These are phyloP conservation scores for Pammene fasciana DNA, from an alignment of 2,888 invertebrate genomes.

Conservation along the genomic window DNA sequence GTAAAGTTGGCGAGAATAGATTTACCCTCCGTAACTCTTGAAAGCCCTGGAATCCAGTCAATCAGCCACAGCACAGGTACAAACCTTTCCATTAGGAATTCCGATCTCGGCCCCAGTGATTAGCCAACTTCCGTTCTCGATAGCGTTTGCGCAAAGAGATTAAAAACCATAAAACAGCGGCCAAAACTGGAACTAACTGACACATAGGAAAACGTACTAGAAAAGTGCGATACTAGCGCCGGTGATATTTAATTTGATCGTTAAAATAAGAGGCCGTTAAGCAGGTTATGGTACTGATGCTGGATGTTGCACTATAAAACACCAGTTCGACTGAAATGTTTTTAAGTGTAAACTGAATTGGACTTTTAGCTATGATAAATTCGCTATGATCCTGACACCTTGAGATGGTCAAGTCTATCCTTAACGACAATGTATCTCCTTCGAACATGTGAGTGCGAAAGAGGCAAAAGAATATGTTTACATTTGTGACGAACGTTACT, in stretches of 20 bases:
- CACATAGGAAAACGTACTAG: background rate
- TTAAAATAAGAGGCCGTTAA: conserved; percentile 3
- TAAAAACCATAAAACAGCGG: conserved; percentile 2
- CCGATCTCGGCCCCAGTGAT: conserved; percentile 17
- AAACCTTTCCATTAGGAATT: conserved; percentile 16
- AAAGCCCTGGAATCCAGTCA: conserved; percentile 19
- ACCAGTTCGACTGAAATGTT: no score
- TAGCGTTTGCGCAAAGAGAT: conserved; percentile 28
- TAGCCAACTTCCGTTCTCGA: conserved; percentile 32
- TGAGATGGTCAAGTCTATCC: no score
- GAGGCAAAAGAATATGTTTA: no score
- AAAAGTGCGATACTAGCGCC: conserved; percentile 9
- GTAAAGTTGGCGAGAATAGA: no score
- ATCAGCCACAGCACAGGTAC: conserved; percentile 17
- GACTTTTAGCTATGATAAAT: no score
- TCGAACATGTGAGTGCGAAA: no score
- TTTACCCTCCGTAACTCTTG: background rate
- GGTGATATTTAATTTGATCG: background rate
- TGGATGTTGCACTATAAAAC: no score
- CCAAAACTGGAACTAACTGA: conserved; percentile 10
- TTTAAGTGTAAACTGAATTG: no score
- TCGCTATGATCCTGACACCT: no score
- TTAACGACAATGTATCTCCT: no score
- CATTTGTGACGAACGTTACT: no score
- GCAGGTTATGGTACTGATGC: background rate